Percentiles rank a stretch among this genome's conserved stretches.
Evolutionary conservation across 2,113 vertebrate genomes (phyloP).

Genomic region (Coryphaenoides rupestris): DNA sequence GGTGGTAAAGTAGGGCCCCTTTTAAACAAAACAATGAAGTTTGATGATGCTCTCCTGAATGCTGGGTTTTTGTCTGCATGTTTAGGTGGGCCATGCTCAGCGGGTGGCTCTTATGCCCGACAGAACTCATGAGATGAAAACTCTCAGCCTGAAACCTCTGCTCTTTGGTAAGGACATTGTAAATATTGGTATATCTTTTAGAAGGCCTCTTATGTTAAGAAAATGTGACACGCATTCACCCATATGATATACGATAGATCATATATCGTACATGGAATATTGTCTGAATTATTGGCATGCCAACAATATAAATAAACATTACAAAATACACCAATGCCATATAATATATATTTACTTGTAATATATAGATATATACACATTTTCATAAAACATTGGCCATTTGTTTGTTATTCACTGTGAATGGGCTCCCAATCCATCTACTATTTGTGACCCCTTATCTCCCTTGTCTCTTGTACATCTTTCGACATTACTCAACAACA

Average conservation of each 20-base stretch:
- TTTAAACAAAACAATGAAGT: no score
- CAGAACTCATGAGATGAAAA: slow-evolving; percentile 79
- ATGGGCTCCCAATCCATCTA: neutral
- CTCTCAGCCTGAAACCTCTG: slow-evolving; percentile 91
- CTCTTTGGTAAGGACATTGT: slow-evolving; percentile 77
- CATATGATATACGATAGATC: no score
- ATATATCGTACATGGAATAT: no score
- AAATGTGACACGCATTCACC: neutral
- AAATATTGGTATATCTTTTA: neutral
- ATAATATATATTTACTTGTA: slow-evolving; percentile 42
- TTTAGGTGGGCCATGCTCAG: slow-evolving; percentile 88
- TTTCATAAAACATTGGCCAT: slow-evolving; percentile 15
- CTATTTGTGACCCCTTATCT: slow-evolving; percentile 8
- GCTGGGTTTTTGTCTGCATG: neutral
- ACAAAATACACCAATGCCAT: slow-evolving; percentile 18
- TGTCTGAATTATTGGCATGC: neutral
- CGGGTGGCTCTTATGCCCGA: slow-evolving; percentile 78
- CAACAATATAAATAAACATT: neutral
- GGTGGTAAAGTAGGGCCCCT: no score
- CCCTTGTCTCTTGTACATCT: neutral
- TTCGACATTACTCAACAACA: slow-evolving; percentile 6
- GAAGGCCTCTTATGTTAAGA: neutral
- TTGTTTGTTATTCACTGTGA: slow-evolving; percentile 2
- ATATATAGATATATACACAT: slow-evolving; percentile 46
- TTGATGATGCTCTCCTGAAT: neutral